Evolutionary conservation across 2,797 vertebrate genomes (phyloP).

Genomic region (Microhierax caerulescens): DNA sequence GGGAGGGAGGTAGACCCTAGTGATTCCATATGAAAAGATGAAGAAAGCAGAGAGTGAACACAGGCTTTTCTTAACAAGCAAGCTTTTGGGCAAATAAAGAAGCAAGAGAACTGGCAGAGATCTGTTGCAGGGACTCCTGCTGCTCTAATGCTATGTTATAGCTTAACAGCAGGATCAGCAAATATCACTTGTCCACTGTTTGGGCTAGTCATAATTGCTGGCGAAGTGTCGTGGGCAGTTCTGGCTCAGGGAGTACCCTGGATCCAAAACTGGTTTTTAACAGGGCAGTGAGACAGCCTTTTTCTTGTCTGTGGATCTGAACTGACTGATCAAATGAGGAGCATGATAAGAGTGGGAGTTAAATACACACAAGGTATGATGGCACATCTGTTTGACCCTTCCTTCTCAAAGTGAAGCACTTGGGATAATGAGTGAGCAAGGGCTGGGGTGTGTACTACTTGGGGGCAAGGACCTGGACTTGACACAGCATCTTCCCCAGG

Average conservation of each 20-base stretch:
- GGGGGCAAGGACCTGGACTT: not conserved
- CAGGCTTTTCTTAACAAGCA: not conserved
- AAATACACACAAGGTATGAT: not conserved
- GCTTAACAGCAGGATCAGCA: not conserved
- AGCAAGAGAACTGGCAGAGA: not conserved
- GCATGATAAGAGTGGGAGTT: not conserved
- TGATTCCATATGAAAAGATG: not conserved
- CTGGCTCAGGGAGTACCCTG: not conserved
- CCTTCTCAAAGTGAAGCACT: not conserved
- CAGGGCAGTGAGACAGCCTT: not conserved
- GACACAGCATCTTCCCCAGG: not conserved
- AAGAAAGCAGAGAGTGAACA: not conserved
- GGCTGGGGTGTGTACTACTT: not conserved
- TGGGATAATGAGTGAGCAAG: rapidly evolving
- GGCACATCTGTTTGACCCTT: not conserved
- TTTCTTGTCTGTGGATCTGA: not conserved
- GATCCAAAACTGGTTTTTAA: not conserved
- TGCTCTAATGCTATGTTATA: not conserved
- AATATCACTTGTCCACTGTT: not conserved
- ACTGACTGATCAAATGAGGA: not conserved
- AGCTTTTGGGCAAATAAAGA: not conserved
- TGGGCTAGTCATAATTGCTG: not conserved
- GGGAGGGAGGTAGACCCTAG: not conserved
- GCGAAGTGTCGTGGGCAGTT: not conserved
- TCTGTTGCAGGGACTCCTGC: not conserved